phyloP scores from a whole-genome alignment of 1,140 invertebrate genomes.

The Saccostrea echinata region DNA sequence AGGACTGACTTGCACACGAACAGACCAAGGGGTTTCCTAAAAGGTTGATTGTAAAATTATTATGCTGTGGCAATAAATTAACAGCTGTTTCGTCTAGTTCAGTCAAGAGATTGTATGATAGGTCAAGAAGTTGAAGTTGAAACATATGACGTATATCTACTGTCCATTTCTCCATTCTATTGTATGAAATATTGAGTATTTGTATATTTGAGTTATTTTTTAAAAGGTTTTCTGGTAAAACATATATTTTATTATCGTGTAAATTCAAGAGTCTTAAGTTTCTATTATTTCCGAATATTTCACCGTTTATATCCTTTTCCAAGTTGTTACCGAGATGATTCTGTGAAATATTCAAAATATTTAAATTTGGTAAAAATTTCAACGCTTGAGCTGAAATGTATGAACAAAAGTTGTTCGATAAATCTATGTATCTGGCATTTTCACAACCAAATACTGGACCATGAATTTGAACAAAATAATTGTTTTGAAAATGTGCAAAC shows the following conservation, averaged over 20 bases:
- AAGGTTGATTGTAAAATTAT: slow-evolving; percentile 19
- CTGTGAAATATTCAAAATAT: slow-evolving; percentile 16
- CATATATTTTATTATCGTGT: slow-evolving; percentile 22
- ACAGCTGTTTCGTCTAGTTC: neutral
- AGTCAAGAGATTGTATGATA: slow-evolving; percentile 8
- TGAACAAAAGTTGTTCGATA: slow-evolving; percentile 25
- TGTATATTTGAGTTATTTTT: neutral
- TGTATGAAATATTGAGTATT: slow-evolving; percentile 22
- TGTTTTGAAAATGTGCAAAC: neutral
- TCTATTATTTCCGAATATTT: neutral
- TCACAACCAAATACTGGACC: neutral
- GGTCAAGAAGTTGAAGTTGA: slow-evolving; percentile 7
- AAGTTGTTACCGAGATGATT: slow-evolving; percentile 31
- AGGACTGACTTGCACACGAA: slow-evolving; percentile 21
- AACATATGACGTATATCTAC: slow-evolving; percentile 39
- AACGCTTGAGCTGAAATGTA: slow-evolving; percentile 24
- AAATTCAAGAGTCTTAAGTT: slow-evolving; percentile 36
- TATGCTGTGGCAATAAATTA: neutral
- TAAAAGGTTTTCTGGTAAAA: slow-evolving; percentile 34
- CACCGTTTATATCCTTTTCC: neutral
- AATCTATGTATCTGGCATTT: slow-evolving; percentile 4
- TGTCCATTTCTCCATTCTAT: slow-evolving; percentile 34
- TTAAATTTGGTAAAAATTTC: neutral
- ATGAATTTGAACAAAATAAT: neutral
- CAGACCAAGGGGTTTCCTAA: slow-evolving; percentile 40